A percentile compares a stretch with the other conserved stretches of the same genome.
These are phyloP conservation scores for Endotricha flammealis DNA, from an alignment of 2,888 invertebrate species.

Conservation along the genomic window DNA sequence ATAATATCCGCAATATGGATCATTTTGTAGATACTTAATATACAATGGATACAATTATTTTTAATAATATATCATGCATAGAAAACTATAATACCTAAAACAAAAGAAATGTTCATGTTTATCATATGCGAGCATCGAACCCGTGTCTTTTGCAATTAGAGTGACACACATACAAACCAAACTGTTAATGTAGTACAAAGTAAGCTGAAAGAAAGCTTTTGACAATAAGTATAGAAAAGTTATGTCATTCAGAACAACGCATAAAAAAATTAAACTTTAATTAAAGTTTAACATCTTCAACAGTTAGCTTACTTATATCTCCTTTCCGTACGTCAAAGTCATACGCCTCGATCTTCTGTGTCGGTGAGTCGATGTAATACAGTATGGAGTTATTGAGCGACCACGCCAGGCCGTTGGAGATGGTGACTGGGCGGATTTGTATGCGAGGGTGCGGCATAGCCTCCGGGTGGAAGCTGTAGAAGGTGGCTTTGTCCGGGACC, in stretches of 20 bases:
- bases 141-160: too few species aligned
- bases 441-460: conserved; percentile 31
- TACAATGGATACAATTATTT: too few species aligned
- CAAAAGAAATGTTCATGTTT: too few species aligned
- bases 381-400: conserved; percentile 80
- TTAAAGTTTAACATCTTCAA: neutral
- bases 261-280: neutral
- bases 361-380: conserved; percentile 86
- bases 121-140: too few species aligned
- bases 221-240: neutral
- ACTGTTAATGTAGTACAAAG: neutral
- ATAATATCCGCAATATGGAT: too few species aligned
- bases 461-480: conserved; percentile 73
- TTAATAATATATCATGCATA: too few species aligned
- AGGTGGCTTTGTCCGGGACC: conserved; percentile 66
- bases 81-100: too few species aligned
- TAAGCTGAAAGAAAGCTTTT: neutral
- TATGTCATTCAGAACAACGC: neutral
- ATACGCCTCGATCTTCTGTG: conserved; percentile 81
- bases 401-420: conserved; percentile 88
- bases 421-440: conserved; percentile 65
- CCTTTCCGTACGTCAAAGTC: conserved; percentile 77
- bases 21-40: too few species aligned
- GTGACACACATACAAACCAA: too few species aligned
- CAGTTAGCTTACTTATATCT: conserved; percentile 47